These are phyloP conservation scores for Agapornis canus DNA, from an alignment of 2,797 vertebrate species.

Conservation along the genomic window DNA sequence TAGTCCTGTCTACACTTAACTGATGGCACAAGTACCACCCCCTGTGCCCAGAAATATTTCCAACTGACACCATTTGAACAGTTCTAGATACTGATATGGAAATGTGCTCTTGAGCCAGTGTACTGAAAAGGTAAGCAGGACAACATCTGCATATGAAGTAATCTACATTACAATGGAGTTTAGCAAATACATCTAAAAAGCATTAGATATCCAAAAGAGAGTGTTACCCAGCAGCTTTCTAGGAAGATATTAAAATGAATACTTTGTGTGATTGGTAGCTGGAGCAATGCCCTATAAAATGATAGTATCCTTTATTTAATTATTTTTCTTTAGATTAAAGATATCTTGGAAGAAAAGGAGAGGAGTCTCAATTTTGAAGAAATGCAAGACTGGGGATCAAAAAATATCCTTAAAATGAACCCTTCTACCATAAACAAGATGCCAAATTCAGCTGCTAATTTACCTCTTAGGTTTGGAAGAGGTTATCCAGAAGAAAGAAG, in stretches of 20 bases:
- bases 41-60: neutral
- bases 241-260: neutral
- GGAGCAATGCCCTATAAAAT: neutral
- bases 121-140: neutral
- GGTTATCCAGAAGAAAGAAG: constrained; percentile 58
- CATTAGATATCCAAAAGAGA: neutral
- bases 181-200: neutral
- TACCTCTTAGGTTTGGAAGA: constrained; percentile 78
- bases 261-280: neutral
- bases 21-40: neutral
- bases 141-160: neutral
- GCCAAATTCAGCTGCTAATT: constrained; percentile 58
- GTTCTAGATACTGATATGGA: neutral
- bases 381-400: constrained; percentile 68
- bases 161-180: neutral
- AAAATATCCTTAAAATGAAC: constrained; percentile 67
- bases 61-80: neutral
- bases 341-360: constrained; percentile 61
- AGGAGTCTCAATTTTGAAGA: constrained; percentile 74
- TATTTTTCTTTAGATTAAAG: constrained; percentile 62
- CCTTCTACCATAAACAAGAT: constrained; percentile 58
- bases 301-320: neutral
- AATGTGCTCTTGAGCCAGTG: neutral
- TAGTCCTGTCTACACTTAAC: neutral
- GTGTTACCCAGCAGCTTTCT: neutral